phyloP scores from a whole-genome alignment of 2,113 vertebrate species.

The Pristiophorus japonicus region DNA sequence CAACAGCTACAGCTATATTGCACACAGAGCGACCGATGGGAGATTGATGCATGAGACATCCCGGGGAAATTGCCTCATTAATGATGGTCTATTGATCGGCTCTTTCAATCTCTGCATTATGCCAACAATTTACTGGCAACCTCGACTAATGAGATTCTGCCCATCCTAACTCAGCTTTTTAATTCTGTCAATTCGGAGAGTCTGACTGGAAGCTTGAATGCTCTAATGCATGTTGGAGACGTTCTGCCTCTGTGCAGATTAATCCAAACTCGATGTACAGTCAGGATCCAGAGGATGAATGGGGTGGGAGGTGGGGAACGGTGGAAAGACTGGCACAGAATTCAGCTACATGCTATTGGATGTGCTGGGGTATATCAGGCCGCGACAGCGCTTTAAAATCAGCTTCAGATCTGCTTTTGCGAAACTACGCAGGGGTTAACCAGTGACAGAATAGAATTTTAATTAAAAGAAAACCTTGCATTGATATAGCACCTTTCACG shows the following conservation, averaged over 20 bases:
- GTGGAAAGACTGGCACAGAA: not conserved
- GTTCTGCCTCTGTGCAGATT: no score
- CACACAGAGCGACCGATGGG: not conserved
- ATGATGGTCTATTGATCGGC: not conserved
- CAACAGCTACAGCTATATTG: not conserved
- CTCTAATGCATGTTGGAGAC: not conserved
- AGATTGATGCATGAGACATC: not conserved
- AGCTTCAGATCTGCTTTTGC: not conserved
- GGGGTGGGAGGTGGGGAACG: not conserved
- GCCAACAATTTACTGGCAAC: not conserved
- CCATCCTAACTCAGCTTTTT: not conserved
- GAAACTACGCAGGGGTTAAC: not conserved
- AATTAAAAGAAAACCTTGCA: not conserved
- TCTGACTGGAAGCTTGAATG: not conserved
- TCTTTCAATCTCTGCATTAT: not conserved
- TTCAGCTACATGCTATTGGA: not conserved
- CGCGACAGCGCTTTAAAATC: not conserved
- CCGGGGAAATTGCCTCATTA: conserved; percentile 3
- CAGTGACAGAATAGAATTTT: not conserved
- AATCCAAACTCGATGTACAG: not conserved
- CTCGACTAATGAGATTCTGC: not conserved
- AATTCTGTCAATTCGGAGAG: not conserved
- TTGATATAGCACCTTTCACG: not conserved
- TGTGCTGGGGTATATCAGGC: not conserved
- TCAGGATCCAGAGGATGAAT: not conserved